Percentiles rank a stretch among this genome's conserved stretches.
Conservation (phyloP, 1,140 invertebrate genomes). For the Vollenhovia emeryi region DNA sequence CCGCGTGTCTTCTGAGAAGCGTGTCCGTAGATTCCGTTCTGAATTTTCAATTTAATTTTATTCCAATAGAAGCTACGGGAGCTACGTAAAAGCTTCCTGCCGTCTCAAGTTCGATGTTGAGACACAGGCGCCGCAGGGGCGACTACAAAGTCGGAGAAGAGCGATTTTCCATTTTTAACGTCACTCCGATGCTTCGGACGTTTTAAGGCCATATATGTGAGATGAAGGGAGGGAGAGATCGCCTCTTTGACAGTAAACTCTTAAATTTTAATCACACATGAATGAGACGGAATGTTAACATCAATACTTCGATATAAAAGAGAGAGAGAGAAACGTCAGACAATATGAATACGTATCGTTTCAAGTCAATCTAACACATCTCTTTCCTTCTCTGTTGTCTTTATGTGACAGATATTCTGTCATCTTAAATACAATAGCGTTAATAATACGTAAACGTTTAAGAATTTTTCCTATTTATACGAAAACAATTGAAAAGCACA, state of each 20-base stretch:
- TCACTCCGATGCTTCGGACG: not conserved
- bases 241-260: constrained; percentile 13
- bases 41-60: constrained; percentile 7
- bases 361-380: not conserved
- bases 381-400: not conserved
- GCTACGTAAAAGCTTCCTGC: constrained; percentile 21
- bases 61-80: not conserved
- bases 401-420: not conserved
- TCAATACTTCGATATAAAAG: not conserved
- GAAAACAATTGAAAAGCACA: not conserved
- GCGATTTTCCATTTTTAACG: constrained; percentile 61
- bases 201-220: constrained; percentile 7
- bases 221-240: too few relatives aligned
- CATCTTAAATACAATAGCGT: not conserved
- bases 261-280: constrained; percentile 26
- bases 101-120: constrained; percentile 17
- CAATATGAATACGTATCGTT: not conserved
- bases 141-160: constrained; percentile 30
- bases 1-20: not conserved
- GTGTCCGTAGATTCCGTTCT: not conserved
- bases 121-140: not conserved
- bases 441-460: not conserved
- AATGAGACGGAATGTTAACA: constrained; percentile 1
- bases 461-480: not conserved
- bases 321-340: not conserved